Conservation (phyloP, 2,113 vertebrate genomes). For the Larimichthys crocea region DNA sequence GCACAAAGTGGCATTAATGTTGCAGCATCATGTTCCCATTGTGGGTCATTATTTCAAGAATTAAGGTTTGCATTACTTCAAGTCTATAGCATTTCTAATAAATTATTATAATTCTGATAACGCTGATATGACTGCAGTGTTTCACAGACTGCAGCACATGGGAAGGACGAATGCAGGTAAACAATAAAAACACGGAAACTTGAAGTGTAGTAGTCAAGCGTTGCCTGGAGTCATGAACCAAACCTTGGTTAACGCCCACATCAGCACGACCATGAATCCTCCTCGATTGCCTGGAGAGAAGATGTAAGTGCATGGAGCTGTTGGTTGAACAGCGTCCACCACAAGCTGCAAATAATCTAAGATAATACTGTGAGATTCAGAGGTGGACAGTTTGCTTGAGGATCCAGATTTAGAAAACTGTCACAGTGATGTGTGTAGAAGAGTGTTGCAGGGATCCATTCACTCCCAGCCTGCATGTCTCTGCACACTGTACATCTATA, state of each 20-base stretch:
- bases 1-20: background rate
- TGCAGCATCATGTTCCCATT: background rate
- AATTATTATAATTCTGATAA: no score
- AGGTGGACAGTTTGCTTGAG: background rate
- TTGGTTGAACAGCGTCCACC: background rate
- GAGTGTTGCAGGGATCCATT: background rate
- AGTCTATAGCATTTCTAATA: no score
- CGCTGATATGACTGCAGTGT: no score
- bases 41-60: background rate
- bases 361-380: background rate
- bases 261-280: background rate
- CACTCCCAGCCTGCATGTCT: background rate
- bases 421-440: no score
- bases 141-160: background rate
- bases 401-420: background rate
- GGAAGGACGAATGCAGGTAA: background rate
- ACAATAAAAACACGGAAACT: constrained; percentile 11
- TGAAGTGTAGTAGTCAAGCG: background rate
- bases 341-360: background rate
- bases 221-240: constrained; percentile 16
- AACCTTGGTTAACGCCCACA: constrained; percentile 53
- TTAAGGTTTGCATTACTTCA: no score
- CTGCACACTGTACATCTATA: background rate
- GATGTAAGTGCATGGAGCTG: background rate
- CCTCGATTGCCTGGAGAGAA: background rate